Percentiles rank a stretch among this genome's conserved stretches.
Conservation (phyloP, 2,113 vertebrate species). For the Anhinga rufa region DNA sequence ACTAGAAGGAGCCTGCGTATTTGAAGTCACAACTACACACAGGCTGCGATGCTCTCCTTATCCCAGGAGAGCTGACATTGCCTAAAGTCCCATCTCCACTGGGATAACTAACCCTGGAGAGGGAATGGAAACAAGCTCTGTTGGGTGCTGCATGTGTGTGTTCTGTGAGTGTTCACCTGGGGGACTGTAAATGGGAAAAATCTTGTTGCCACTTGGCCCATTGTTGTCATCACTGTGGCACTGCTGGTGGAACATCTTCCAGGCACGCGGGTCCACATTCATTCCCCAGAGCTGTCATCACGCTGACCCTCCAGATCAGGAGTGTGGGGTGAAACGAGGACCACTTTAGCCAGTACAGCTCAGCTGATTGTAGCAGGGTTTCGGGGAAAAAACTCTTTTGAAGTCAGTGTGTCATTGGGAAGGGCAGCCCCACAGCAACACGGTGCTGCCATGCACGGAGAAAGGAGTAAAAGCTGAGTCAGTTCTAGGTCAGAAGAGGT, state of each 20-base stretch:
- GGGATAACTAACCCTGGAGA: background rate
- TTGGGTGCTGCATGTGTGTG: rapidly evolving
- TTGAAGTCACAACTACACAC: background rate
- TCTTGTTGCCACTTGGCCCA: background rate
- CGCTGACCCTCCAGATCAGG: background rate
- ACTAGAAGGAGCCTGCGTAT: background rate
- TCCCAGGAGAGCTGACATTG: background rate
- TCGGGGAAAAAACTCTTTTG: background rate
- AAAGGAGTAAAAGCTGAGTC: background rate
- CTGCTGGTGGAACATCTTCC: background rate
- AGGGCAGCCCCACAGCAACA: background rate
- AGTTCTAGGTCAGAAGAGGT: background rate
- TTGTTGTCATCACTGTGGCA: background rate
- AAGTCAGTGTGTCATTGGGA: too few species aligned
- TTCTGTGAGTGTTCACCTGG: background rate
- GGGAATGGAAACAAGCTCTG: background rate
- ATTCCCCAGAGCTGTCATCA: background rate
- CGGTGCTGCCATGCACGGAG: background rate
- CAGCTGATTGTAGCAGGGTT: background rate
- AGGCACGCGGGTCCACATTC: background rate
- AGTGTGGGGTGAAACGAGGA: background rate
- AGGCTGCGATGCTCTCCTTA: background rate
- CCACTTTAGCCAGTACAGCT: background rate
- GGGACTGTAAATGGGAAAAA: background rate
- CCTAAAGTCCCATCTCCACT: background rate